Evolutionary conservation across 2,113 vertebrate genomes (phyloP).

Genomic region (Hyla sarda): DNA sequence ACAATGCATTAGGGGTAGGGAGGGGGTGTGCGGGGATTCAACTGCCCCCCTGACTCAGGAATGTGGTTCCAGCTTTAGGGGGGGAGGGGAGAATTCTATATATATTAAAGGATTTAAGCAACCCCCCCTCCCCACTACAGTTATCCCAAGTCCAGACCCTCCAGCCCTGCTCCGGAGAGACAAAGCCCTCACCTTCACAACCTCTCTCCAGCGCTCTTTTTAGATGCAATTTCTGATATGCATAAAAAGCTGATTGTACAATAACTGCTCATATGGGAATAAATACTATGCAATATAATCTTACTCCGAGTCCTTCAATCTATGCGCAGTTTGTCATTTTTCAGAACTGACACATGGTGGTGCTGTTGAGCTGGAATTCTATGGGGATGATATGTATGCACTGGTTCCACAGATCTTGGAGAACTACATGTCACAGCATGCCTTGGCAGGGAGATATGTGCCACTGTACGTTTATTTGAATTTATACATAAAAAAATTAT

Average conservation of each 20-base stretch:
- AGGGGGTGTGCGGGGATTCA: slow-evolving; percentile 24
- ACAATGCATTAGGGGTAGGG: slow-evolving; percentile 37
- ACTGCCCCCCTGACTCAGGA: slow-evolving; percentile 57
- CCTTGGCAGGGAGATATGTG: background rate
- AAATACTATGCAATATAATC: slow-evolving; percentile 60
- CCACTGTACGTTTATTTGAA: no score
- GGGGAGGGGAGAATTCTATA: slow-evolving; percentile 56
- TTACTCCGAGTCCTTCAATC: slow-evolving; percentile 5
- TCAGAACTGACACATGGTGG: background rate
- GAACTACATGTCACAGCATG: background rate
- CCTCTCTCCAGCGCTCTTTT: slow-evolving; percentile 60
- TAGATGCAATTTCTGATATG: slow-evolving; percentile 61
- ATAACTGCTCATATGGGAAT: slow-evolving; percentile 60
- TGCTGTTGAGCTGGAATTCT: background rate
- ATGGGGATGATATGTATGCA: background rate
- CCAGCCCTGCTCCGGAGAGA: slow-evolving; percentile 55
- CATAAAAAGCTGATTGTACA: slow-evolving; percentile 60
- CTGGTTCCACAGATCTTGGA: background rate
- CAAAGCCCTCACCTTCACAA: slow-evolving; percentile 57
- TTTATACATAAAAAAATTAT: no score
- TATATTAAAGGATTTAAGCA: slow-evolving; percentile 53
- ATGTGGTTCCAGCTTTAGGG: slow-evolving; percentile 60
- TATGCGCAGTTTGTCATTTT: slow-evolving; percentile 10
- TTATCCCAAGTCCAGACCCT: slow-evolving; percentile 41
- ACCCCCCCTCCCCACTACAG: slow-evolving; percentile 55